Conservation (phyloP, 2,113 vertebrate species). For the Neoarius graeffei region DNA sequence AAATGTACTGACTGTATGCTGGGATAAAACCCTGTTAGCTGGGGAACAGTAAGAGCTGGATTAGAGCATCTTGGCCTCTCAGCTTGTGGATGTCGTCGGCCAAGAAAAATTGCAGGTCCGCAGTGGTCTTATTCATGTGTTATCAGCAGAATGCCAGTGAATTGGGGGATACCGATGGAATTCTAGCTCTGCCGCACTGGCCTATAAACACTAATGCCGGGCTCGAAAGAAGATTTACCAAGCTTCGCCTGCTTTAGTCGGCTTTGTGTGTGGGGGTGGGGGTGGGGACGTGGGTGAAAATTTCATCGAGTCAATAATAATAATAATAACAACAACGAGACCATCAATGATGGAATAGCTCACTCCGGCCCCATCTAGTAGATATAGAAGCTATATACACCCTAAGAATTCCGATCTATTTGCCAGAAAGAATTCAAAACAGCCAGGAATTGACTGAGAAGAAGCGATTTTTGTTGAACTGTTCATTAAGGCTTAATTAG, state of each 20-base stretch:
- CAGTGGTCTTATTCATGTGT: constrained; percentile 50
- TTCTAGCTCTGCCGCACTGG: constrained; percentile 36
- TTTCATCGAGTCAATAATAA: background rate
- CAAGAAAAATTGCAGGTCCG: constrained; percentile 51
- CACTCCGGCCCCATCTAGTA: too few species aligned
- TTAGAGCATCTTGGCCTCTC: constrained; percentile 46
- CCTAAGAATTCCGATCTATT: too few species aligned
- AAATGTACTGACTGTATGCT: constrained; percentile 22
- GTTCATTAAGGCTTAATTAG: too few species aligned
- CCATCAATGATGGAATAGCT: too few species aligned
- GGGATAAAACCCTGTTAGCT: constrained; percentile 39
- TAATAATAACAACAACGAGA: background rate
- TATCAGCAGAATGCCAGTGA: constrained; percentile 55
- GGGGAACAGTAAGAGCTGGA: constrained; percentile 48
- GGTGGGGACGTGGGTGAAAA: background rate
- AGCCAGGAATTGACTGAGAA: too few species aligned
- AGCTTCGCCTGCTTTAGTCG: constrained; percentile 39
- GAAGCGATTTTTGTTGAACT: too few species aligned
- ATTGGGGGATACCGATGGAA: constrained; percentile 48
- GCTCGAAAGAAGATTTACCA: constrained; percentile 45
- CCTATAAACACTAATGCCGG: constrained; percentile 39
- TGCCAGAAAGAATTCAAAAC: too few species aligned
- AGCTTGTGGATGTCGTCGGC: constrained; percentile 31
- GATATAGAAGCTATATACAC: too few species aligned
- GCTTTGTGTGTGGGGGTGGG: background rate